Evolutionary conservation across 2,113 vertebrate species (phyloP), one percentile per base, ranked within the genome.

Genomic region (Leptobrachium leishanense): DNA sequence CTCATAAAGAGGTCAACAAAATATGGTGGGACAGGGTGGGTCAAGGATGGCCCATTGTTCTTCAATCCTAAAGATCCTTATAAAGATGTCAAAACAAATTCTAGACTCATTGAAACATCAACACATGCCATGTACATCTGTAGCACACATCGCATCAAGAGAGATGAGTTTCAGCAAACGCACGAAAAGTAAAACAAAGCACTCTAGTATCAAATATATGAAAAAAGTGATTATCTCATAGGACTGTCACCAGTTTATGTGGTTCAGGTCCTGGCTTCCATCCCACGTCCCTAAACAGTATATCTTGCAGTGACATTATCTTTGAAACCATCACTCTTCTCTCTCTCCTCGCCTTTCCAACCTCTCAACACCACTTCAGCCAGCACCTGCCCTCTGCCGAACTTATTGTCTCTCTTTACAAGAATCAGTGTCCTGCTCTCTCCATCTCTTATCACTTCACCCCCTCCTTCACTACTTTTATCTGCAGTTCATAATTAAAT

Each of bases 401-500:
- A n/a, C 31, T 31, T 57, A 20, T 66, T 44, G 5, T 63, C 71
- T 81, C 53, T 12, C 71, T 15, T 74, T 44, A 68, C 77, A 74
- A 54, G 71, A 74, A 79, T 72, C 69, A 40, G 2, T 20, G n/a
- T 75, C 46, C 57, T 63, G 66, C 57, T 77, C 31, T 74, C 63
- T 74, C 12, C 59, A 50, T 70, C 78, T 43, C 54, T 59, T 59
- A 69, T 59, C 59, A 44, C 62, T 66, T 12, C 59, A 2, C 50
- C 46, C 46, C 13, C 9, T 53, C 31, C 10, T 11, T 15, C 7
- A n/a, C 66, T 69, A 31, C n/a, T 31, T 74, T 68, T 74, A 81
- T 68, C 64, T 81, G 66, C 64, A 50, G 44, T 68, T 57, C 43
- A 74, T 81, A 81, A 81, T 81, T 46, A 74, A 81, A 81, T 81